Evolutionary conservation across 2,113 vertebrate genomes (phyloP).

Genomic region (Rhegmatorhina hoffmannsi): DNA sequence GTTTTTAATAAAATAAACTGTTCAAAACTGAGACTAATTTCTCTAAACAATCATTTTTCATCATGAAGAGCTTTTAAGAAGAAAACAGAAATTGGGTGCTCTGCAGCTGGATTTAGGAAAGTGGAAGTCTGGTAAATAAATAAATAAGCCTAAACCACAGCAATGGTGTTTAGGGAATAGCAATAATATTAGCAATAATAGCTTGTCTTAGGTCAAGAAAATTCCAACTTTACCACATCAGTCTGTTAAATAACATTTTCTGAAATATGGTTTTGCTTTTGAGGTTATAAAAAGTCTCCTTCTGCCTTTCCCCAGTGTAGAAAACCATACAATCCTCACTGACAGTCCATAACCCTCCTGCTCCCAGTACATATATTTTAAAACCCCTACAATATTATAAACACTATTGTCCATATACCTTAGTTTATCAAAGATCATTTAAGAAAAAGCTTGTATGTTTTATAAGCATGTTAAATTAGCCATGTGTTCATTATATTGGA

Average conservation of each 20-base stretch:
- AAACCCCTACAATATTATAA: not conserved
- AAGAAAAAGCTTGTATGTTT: constrained; percentile 50
- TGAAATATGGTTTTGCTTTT: constrained; percentile 25
- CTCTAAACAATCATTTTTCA: not conserved
- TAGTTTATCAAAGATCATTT: constrained; percentile 11
- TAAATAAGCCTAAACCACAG: constrained; percentile 66
- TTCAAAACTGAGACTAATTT: not conserved
- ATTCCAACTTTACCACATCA: constrained; percentile 65
- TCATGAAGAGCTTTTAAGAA: not conserved
- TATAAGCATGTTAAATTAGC: constrained; percentile 48
- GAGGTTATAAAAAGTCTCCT: not conserved
- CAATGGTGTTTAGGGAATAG: constrained; percentile 76
- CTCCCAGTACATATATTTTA: not conserved
- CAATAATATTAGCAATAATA: constrained; percentile 67
- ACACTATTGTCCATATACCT: not conserved
- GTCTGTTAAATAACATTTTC: constrained; percentile 76
- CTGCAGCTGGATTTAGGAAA: constrained; percentile 13
- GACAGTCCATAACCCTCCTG: not conserved
- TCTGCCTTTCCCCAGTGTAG: not conserved
- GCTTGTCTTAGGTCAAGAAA: constrained; percentile 76
- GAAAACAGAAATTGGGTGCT: not conserved
- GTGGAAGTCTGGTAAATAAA: constrained; percentile 70
- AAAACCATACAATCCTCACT: not conserved
- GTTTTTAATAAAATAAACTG: not conserved
- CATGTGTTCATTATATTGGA: constrained; percentile 47